Conservation (phyloP, 2,888 invertebrate species). For the Eupithecia subumbrata region DNA sequence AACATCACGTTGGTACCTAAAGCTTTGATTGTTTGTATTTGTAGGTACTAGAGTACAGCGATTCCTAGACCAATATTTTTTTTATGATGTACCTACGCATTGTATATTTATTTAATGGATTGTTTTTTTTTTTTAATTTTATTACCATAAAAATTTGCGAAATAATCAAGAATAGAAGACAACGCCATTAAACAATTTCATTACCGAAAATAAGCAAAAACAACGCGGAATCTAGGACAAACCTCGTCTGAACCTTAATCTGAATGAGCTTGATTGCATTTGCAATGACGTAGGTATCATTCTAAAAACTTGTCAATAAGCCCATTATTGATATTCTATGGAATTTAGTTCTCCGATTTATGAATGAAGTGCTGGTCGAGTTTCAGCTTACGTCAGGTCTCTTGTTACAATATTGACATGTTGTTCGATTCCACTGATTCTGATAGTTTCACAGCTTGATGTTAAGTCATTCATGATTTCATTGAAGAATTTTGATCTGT, state of each 20-base stretch:
- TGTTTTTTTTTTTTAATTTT: too few species aligned
- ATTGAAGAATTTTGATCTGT: slow-evolving; percentile 18
- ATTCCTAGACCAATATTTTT: not conserved
- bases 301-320: slow-evolving; percentile 18
- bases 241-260: slow-evolving; percentile 15
- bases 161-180: not conserved
- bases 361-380: slow-evolving; percentile 42
- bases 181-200: not conserved
- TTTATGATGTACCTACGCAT: too few species aligned
- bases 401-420: slow-evolving; percentile 39
- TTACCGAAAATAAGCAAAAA: not conserved
- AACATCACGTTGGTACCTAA: not conserved
- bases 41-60: too few species aligned
- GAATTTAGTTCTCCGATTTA: slow-evolving; percentile 40
- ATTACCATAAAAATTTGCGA: not conserved
- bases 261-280: slow-evolving; percentile 22
- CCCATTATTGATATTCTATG: slow-evolving; percentile 21
- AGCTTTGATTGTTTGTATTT: not conserved
- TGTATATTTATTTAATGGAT: too few species aligned
- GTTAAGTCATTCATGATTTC: slow-evolving; percentile 8
- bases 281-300: slow-evolving; percentile 23
- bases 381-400: slow-evolving; percentile 43
- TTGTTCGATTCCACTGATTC: slow-evolving; percentile 28
- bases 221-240: not conserved
- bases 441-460: slow-evolving; percentile 9